Evolutionary conservation across 2,797 vertebrate species (phyloP), one percentile per base, ranked within the genome.

Genomic region (Gambelia wislizenii): DNA sequence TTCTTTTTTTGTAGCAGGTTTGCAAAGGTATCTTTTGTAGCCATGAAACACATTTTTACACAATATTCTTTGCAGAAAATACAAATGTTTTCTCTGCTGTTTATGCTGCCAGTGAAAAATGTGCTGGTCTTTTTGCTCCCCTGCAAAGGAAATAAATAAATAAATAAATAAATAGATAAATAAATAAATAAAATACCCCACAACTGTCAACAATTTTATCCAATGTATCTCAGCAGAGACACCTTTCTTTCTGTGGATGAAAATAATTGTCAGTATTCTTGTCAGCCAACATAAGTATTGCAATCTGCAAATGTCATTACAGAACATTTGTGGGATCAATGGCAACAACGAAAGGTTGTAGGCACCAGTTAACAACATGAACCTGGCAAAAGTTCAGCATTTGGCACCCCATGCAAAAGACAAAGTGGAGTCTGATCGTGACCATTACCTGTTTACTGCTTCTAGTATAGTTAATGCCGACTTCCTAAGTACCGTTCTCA

Each of bases 401-500:
- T 80, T 59, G 54, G n/a, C 36, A 59, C 20, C 4, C 9, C 12
- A 13, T 25, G 54, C 22, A 59, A 36, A 59, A 56, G 52, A 80
- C n/a, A 56, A 27, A 80, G 52, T n/a, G 4, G 8, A 59, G 10
- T 59, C 54, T 59, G 54, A 59, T 59, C 7, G 5, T 1, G n/a
- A 20, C 22, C 20, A 39, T 80, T 54, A 54, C 18, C 8, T 80
- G 52, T 36, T 80, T 80, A 39, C 59, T 80, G 78, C 78, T 80
- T 80, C 54, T 80, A 25, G 54, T 39, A 80, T 3, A 0, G 54
- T 39, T 80, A 56, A 79, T 56, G 52, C n/a, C 4, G 18, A 2
- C n/a, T 79, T 79, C 77, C n/a, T 79, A 56, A 80, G 78, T 54
- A 80, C 16, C n/a, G n/a, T n/a, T 36, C 33, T 80, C 42, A 83